Evolutionary conservation across 1,140 invertebrate genomes (phyloP).

Genomic region (Subanguina moxae): DNA sequence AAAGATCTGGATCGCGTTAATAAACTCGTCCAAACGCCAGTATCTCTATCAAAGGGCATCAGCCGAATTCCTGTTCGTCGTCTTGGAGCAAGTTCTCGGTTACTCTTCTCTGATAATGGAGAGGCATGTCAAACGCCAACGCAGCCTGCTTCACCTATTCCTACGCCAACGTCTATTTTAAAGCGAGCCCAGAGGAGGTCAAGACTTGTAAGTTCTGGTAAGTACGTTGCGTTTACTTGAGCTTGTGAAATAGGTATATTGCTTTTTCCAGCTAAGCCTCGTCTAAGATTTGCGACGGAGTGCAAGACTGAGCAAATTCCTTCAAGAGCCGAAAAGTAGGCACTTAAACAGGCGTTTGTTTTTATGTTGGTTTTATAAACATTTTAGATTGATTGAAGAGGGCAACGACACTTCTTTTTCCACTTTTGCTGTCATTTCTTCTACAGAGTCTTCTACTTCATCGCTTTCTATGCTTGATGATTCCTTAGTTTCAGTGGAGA

Average conservation of each 20-base stretch:
- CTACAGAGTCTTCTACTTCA: conserved; percentile 18
- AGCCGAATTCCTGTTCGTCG: conserved; percentile 9
- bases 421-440: conserved; percentile 21
- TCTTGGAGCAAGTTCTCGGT: not conserved
- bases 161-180: conserved; percentile 1
- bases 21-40: conserved; percentile 24
- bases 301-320: conserved; percentile 25
- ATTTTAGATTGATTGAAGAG: conserved; percentile 23
- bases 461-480: not conserved
- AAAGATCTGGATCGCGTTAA: conserved; percentile 26
- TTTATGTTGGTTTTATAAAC: not conserved
- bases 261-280: conserved; percentile 18
- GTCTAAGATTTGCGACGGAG: conserved; percentile 19
- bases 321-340: conserved; percentile 24
- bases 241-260: too few species aligned
- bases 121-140: not conserved
- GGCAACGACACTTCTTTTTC: conserved; percentile 22
- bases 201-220: not conserved
- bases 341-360: too few species aligned
- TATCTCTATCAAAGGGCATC: conserved; percentile 19
- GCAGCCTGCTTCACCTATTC: not conserved
- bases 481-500: too few species aligned
- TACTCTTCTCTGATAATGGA: not conserved
- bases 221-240: too few species aligned
- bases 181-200: not conserved